Base-by-base conservation (phyloP, 1,140 invertebrate genomes). In the Drosophila busckii region DNA sequence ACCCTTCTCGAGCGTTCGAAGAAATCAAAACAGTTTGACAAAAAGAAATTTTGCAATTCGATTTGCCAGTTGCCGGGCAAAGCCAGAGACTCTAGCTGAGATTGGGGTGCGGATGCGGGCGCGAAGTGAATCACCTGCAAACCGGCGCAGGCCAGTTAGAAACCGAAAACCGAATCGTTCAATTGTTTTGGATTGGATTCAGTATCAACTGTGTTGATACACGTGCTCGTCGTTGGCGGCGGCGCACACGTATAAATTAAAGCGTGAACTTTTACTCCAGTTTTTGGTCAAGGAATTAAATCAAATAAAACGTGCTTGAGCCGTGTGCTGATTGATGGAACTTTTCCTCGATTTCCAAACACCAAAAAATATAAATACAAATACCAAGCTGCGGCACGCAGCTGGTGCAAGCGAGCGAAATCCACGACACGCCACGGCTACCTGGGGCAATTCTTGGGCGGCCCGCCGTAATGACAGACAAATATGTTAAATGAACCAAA, bases 281-380 rank as follows among this genome's bases (percentile, higher is more conserved):
- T 49, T 82, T 75, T 54, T 48, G 46, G 76, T 22, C 50, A 41
- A 48, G 35, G 65, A 70, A 70, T 82, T 56, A 46, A 82, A 62
- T 82, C 70, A 75, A 82, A 54, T 63, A 82, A 82, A 82, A 80
- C 65, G 65, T 69, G 65, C 64, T 63, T 40, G 58, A 7, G 50
- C 58, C 22, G 17, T 50, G 42, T 55, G 63, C 48, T 41, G 42
- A 8, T 13, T 73, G 64, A 69, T 69, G 46, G 73, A 82, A 80
- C 75, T 80, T 80, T 78, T 82, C 75, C 64, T 60, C 42, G 69
- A 80, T 82, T 80, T 65, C 73, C 64, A 68, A 62, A 78, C 59
- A 41, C 19, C 34, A 20, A 23, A 22, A 26, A 25, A 53, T 7
- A 48, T n/a, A 44, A 17, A 15, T 22, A 25, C 28, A 32, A 6